A percentile compares a stretch with the other conserved stretches of the same genome.
Evolutionary conservation across 2,113 vertebrate species (phyloP).

Genomic region (Hystrix brachyura): DNA sequence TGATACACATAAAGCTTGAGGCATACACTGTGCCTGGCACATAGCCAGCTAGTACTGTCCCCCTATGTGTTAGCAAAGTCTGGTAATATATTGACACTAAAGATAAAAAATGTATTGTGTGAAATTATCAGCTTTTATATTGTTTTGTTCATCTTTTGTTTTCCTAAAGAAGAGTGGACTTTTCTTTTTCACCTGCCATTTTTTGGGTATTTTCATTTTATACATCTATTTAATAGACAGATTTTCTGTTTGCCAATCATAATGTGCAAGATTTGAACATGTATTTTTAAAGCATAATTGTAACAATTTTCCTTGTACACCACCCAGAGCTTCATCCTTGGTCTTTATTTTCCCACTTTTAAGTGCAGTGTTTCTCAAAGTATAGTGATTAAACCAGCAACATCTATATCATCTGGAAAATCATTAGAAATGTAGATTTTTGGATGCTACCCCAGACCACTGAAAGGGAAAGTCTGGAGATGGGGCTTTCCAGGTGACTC

Average conservation of each 20-base stretch:
- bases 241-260: conserved; percentile 7
- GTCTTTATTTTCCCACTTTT: conserved; percentile 30
- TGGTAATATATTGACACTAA: neutral
- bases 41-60: neutral
- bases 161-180: neutral
- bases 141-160: neutral
- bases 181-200: neutral
- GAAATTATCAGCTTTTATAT: neutral
- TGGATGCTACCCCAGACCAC: neutral
- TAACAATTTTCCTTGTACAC: neutral
- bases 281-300: neutral
- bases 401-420: neutral
- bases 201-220: conserved; percentile 6
- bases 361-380: neutral
- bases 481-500: neutral
- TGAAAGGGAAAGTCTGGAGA: neutral
- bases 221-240: neutral
- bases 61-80: neutral
- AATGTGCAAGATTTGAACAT: neutral
- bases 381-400: neutral
- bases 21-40: neutral
- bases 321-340: neutral
- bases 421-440: neutral
- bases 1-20: neutral
- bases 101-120: neutral